Evolutionary conservation across 2,113 vertebrate genomes (phyloP), one percentile per base, ranked within the genome.

Genomic region (Eonycteris spelaea): DNA sequence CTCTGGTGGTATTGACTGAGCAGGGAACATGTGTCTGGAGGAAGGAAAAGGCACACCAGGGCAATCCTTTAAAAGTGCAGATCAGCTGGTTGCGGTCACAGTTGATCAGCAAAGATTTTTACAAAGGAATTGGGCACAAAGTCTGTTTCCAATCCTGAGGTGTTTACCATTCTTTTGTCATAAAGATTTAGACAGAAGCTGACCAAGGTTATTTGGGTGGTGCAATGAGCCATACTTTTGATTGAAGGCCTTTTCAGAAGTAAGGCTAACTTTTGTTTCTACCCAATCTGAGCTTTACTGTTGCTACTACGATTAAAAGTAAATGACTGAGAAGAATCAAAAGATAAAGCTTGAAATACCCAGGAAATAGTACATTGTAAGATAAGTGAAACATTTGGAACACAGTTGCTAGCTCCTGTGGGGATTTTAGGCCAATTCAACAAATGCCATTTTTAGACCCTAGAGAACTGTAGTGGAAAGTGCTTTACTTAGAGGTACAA

Each of bases 1-100:
- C 96, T 97, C 95, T n/a, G 0, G 78, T 43, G 95, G 87, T 92
- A 82, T 13, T 63, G 12, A 93, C 38, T 3, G 15, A 96, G 65
- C 6, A 11, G 86, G n/a, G 68, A 97, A 78, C 7, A 21, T 93
- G 48, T 28, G 92, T 93, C 96, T 67, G 40, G 40, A 48, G 96
- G 97, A 98, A 85, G 0, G 6, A 94, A 55, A 77, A 75, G 0
- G 5, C 12, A 1, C 79, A 48, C 67, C 4, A 26, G 65, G 67
- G 55, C 0, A 30, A 2, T 14, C 75, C 12, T 93, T 87, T 86
- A 73, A 94, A 97, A 87, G 86, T 86, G 88, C 68, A 95, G 55
- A 96, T 45, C 87, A 79, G 43, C 75, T 90, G 8, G 2, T 79
- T 95, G 21, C 9, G 21, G 65, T 94, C 77, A n/a, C 61, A 85